phyloP scores from a whole-genome alignment of 2,113 vertebrate species.

The Alexandromys fortis region DNA sequence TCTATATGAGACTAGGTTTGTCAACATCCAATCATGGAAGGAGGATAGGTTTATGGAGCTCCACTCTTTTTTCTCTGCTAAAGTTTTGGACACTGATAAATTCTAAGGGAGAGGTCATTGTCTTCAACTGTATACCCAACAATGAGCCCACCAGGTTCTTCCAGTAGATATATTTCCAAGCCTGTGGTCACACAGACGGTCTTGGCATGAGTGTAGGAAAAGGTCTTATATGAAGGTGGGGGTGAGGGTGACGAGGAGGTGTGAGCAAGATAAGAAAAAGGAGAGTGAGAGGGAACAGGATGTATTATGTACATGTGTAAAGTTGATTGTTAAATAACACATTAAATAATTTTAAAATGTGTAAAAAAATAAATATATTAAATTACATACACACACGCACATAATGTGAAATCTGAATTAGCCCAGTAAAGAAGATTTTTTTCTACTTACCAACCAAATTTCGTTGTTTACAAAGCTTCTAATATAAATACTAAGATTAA shows the following conservation, averaged over 20 bases:
- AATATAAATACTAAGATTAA: background rate
- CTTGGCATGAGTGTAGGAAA: background rate
- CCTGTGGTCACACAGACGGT: background rate
- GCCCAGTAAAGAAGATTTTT: background rate
- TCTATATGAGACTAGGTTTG: background rate
- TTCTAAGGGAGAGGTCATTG: no score
- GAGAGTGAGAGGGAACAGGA: background rate
- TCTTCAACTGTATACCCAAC: background rate
- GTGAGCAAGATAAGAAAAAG: background rate
- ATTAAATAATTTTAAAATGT: background rate
- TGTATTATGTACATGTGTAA: background rate
- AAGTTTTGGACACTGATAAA: background rate
- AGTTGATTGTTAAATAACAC: background rate
- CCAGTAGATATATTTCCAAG: background rate
- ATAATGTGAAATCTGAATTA: background rate
- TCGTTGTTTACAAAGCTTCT: background rate
- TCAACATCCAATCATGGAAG: no score
- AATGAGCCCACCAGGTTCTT: background rate
- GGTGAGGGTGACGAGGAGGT: background rate
- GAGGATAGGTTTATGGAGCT: background rate
- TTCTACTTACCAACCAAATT: background rate
- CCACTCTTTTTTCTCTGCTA: background rate
- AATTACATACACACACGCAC: background rate
- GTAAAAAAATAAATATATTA: background rate
- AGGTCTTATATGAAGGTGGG: background rate